A percentile compares a stretch with the other conserved stretches of the same genome.
Conservation (phyloP, 2,888 invertebrate species). For the Beris chalybata region DNA sequence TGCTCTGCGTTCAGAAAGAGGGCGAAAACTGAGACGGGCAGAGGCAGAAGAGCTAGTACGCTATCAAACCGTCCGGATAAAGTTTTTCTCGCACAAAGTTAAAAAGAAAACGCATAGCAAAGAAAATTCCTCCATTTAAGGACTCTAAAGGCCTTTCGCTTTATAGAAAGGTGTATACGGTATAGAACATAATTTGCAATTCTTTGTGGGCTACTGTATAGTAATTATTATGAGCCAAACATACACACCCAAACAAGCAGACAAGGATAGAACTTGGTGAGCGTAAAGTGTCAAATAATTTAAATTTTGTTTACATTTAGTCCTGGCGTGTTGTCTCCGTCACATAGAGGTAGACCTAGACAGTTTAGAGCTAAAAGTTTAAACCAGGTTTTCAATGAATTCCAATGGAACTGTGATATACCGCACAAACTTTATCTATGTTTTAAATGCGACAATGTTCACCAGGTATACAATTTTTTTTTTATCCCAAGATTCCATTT, state of each 20-base stretch:
- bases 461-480: neutral
- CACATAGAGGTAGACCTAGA: neutral
- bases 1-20: neutral
- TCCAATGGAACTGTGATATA: neutral
- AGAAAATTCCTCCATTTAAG: neutral
- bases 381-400: conserved; percentile 1
- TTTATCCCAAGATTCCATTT: neutral
- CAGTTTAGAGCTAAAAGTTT: conserved; percentile 1
- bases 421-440: neutral
- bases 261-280: neutral
- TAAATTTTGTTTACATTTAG: conserved; percentile 23
- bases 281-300: conserved; percentile 23
- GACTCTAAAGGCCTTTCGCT: neutral
- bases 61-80: neutral
- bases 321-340: neutral
- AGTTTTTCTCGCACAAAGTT: conserved; percentile 9
- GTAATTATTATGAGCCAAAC: conserved; percentile 15
- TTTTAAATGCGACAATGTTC: neutral
- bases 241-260: too few relatives aligned
- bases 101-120: conserved; percentile 2
- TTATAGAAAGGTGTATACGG: conserved; percentile 10
- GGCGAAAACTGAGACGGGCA: too few relatives aligned
- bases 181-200: conserved; percentile 25
- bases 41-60: too few relatives aligned
- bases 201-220: conserved; percentile 24